Base-by-base conservation (phyloP, 1,140 invertebrate species). In the Drosophila melanica region DNA sequence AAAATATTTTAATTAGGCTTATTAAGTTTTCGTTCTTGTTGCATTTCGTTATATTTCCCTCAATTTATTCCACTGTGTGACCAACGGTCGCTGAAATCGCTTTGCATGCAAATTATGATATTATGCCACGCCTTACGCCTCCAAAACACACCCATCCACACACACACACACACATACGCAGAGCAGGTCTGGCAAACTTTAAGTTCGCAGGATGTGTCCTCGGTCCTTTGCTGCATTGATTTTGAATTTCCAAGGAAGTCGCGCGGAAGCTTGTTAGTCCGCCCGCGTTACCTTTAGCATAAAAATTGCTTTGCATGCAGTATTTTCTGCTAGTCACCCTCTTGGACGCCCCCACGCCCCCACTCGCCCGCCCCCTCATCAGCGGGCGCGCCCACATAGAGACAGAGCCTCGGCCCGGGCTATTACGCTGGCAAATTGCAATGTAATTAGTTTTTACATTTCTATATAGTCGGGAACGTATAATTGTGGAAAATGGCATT, bases 391-490 rank as follows among this genome's bases (percentile, higher is more conserved):
- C 51, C 57, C 63, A 70, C 55, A 65, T 58, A 57, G 54, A 69
- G 53, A 62, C 41, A 74, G 54, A 62, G 70, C 39, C 59, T 65
- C 69, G 57, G 64, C 72, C 68, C 69, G 47, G 63, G 66, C 84
- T 89, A 89, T 89, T 89, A 89, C 84, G 84, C 44, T 89, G 84
- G 84, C 84, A 89, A 89, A 89, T 89, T 89, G 84, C 84, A 89
- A 89, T 89, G 84, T 89, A 89, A 89, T 89, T 89, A 89, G 84
- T 89, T 89, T 87, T 89, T 89, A 89, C 84, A 89, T 89, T 89
- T 89, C 84, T 89, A 89, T 89, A 89, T 80, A 89, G 84, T 84
- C 66, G 76, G 74, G 66, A 89, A 89, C 85, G 84, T 89, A 84
- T 89, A 89, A 89, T 89, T 89, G 84, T 89, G 77, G 85, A 89